phyloP scores from a whole-genome alignment of 2,797 vertebrate species.

The Acomys russatus region DNA sequence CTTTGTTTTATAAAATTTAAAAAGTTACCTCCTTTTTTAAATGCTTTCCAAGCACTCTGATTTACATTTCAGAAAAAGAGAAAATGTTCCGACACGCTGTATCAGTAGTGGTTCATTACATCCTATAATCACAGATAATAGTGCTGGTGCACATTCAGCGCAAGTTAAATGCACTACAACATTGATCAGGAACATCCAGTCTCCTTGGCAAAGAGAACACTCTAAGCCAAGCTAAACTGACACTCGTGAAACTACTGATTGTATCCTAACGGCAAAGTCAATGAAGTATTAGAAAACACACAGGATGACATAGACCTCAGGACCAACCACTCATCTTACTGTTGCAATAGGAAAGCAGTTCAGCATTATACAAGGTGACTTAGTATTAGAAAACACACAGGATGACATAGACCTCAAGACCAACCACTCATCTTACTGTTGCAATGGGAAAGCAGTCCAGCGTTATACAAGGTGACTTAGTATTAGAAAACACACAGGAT shows the following conservation, averaged over 20 bases:
- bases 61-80: constrained; percentile 19
- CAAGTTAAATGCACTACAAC: not conserved
- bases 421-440: no score
- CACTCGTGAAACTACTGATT: not conserved
- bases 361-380: no score
- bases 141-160: not conserved
- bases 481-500: not conserved
- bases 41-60: not conserved
- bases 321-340: no score
- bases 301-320: no score
- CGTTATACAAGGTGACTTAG: no score
- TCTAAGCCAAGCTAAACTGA: not conserved
- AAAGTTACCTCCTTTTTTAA: constrained; percentile 11
- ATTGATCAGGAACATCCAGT: not conserved
- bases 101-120: not conserved
- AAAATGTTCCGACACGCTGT: not conserved
- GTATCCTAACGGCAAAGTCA: not conserved
- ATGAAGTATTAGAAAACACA: not conserved
- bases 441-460: no score
- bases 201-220: not conserved
- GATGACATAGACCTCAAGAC: no score
- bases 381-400: not conserved
- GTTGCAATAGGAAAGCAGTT: no score
- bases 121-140: not conserved
- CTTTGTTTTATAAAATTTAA: not conserved